A percentile compares a stretch with the other conserved stretches of the same genome.
phyloP scores from a whole-genome alignment of 2,888 invertebrate genomes.

The Oscheius sp. region DNA sequence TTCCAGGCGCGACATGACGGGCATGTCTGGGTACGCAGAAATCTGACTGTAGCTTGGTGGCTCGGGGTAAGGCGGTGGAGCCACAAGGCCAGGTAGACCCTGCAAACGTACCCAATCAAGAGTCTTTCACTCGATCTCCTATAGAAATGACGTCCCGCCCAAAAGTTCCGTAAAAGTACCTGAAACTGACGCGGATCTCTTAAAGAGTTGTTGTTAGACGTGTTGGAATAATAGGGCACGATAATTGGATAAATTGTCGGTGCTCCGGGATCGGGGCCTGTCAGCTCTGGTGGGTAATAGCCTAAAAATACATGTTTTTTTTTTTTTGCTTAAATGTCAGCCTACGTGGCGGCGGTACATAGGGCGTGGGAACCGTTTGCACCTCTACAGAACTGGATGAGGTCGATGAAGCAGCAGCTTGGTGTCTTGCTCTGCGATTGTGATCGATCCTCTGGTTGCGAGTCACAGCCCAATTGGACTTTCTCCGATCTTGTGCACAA shows the following conservation, averaged over 20 bases:
- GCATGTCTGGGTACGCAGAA: slow-evolving; percentile 48
- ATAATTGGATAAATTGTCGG: slow-evolving; percentile 53
- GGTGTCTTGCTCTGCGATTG: slow-evolving; percentile 17
- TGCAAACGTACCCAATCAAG: slow-evolving; percentile 29
- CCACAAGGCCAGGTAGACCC: slow-evolving; percentile 54
- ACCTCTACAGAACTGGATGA: slow-evolving; percentile 29
- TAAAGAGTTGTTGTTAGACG: slow-evolving; percentile 32
- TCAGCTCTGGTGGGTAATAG: slow-evolving; percentile 50
- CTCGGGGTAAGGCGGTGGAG: slow-evolving; percentile 57
- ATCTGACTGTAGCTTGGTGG: slow-evolving; percentile 57
- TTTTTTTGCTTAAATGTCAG: background rate
- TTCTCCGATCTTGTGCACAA: slow-evolving; percentile 10
- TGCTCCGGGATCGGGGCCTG: slow-evolving; percentile 37
- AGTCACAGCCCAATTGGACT: slow-evolving; percentile 26
- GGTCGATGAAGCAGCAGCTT: slow-evolving; percentile 2
- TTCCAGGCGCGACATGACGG: slow-evolving; percentile 41
- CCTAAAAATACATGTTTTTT: slow-evolving; percentile 22
- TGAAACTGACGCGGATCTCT: slow-evolving; percentile 55
- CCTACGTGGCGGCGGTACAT: slow-evolving; percentile 33
- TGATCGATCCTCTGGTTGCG: slow-evolving; percentile 23
- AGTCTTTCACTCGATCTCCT: background rate
- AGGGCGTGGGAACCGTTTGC: slow-evolving; percentile 16
- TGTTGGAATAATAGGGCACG: slow-evolving; percentile 52
- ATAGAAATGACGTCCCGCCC: background rate
- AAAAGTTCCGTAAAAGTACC: background rate